A percentile compares a stretch with the other conserved stretches of the same genome.
Evolutionary conservation across 2,888 invertebrate genomes (phyloP).

Genomic region (Macaria notata): DNA sequence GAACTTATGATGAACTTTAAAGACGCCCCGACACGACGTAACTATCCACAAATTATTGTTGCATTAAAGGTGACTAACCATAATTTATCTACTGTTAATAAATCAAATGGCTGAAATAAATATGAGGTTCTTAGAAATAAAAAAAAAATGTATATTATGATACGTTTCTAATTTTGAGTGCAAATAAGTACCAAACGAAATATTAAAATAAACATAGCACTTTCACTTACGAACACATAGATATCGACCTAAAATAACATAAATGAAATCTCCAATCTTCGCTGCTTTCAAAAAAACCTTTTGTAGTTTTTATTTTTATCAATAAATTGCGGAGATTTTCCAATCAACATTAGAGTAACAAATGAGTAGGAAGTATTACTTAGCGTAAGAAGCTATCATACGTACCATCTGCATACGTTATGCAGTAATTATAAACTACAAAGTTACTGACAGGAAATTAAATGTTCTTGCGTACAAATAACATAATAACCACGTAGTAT

Average conservation of each 20-base stretch:
- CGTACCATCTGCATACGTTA: slow-evolving; percentile 21
- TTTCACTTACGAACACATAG: too few relatives aligned
- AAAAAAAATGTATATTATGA: too few relatives aligned
- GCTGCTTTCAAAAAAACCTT: too few relatives aligned
- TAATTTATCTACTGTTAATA: too few relatives aligned
- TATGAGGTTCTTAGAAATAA: too few relatives aligned
- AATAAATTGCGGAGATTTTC: background rate
- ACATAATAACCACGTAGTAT: slow-evolving; percentile 1
- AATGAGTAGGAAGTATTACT: slow-evolving; percentile 23
- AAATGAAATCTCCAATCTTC: too few relatives aligned
- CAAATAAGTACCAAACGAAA: too few relatives aligned
- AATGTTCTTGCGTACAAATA: slow-evolving; percentile 16
- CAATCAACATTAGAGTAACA: slow-evolving; percentile 9
- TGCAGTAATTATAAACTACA: slow-evolving; percentile 26
- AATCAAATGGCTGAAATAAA: too few relatives aligned
- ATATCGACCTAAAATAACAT: too few relatives aligned
- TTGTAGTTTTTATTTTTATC: too few relatives aligned
- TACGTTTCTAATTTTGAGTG: too few relatives aligned
- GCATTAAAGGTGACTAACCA: background rate
- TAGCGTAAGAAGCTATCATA: slow-evolving; percentile 17
- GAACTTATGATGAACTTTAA: slow-evolving; percentile 34
- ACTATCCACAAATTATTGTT: background rate
- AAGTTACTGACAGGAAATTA: slow-evolving; percentile 25
- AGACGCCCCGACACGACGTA: background rate
- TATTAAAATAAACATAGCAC: too few relatives aligned